phyloP scores from a whole-genome alignment of 2,113 vertebrate species.

The Campylomormyrus tamandua region DNA sequence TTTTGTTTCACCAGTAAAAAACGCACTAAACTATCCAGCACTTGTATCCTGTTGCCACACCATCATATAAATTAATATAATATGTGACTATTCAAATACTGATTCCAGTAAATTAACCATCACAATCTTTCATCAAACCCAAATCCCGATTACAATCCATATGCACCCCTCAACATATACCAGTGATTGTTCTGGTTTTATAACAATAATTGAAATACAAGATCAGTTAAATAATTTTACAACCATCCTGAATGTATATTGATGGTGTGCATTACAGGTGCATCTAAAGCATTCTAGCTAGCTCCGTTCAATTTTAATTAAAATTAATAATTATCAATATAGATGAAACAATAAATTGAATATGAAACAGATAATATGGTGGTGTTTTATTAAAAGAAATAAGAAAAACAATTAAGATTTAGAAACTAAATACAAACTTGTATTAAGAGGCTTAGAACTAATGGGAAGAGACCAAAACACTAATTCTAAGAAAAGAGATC shows the following conservation, averaged over 20 bases:
- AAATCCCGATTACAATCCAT: background rate
- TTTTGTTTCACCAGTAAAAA: background rate
- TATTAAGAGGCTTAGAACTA: background rate
- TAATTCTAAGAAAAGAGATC: background rate
- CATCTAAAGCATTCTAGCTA: background rate
- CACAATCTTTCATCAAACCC: background rate
- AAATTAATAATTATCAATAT: background rate
- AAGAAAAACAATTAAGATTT: background rate
- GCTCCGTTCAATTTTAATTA: background rate
- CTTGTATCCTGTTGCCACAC: background rate
- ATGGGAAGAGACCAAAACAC: background rate
- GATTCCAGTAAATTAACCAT: background rate
- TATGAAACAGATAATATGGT: background rate
- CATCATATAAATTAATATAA: background rate
- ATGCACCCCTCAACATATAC: background rate
- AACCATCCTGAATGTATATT: too few species aligned
- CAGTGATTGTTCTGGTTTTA: background rate
- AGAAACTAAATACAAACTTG: background rate
- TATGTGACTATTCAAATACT: background rate
- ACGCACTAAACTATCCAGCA: too few species aligned
- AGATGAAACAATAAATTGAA: background rate
- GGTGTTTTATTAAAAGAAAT: background rate
- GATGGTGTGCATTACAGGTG: background rate
- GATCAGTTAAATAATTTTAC: background rate
- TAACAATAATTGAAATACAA: background rate